Conservation (phyloP, 2,888 invertebrate genomes). For the Dichetophora obliterata region DNA sequence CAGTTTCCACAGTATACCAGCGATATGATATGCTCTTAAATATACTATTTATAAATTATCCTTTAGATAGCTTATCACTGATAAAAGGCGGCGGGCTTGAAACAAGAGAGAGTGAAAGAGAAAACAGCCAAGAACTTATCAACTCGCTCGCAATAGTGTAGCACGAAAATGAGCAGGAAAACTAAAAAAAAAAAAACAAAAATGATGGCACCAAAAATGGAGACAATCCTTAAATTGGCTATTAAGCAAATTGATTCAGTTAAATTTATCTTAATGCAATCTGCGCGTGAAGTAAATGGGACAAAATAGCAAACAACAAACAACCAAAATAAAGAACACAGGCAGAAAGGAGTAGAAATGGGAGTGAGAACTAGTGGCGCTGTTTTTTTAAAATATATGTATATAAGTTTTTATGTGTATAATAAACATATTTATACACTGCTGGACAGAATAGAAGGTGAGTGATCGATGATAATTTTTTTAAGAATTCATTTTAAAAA, state of each 20-base stretch:
- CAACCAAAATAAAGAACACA: constrained; percentile 48
- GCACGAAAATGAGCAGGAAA: not conserved
- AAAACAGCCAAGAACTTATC: not conserved
- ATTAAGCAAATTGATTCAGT: constrained; percentile 69
- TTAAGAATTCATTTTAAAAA: too few species aligned
- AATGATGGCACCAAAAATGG: constrained; percentile 42
- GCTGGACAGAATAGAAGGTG: too few species aligned
- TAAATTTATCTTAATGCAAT: constrained; percentile 69
- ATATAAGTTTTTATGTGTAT: too few species aligned
- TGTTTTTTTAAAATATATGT: not conserved
- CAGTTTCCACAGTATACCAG: constrained; percentile 19
- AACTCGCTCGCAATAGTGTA: not conserved
- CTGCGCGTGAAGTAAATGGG: constrained; percentile 47
- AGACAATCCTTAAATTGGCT: constrained; percentile 64
- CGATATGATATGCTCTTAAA: not conserved
- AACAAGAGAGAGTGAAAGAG: too few species aligned
- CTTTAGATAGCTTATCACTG: constrained; percentile 49
- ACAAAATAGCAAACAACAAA: constrained; percentile 28
- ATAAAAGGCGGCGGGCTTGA: constrained; percentile 40
- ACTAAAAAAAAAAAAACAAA: constrained; percentile 19
- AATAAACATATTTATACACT: too few species aligned
- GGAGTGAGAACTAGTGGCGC: constrained; percentile 43
- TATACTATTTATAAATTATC: constrained; percentile 52
- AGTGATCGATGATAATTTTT: too few species aligned
- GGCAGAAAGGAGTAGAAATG: constrained; percentile 62